Percentiles rank a stretch among this genome's conserved stretches.
Conservation (phyloP, 2,797 vertebrate genomes). For the Lagothrix lagotricha region DNA sequence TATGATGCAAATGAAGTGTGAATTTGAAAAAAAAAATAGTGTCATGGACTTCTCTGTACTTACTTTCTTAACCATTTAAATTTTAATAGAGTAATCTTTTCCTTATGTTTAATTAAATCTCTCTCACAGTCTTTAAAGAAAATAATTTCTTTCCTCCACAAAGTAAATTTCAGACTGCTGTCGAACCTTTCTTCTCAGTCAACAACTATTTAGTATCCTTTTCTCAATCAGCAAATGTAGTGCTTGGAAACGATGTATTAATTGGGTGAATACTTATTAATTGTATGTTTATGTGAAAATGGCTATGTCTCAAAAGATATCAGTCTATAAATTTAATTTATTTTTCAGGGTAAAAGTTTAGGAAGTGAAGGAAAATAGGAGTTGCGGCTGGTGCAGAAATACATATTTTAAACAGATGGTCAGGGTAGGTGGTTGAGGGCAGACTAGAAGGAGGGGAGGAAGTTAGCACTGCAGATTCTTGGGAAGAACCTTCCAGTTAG, state of each 20-base stretch:
- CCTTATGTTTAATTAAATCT: background rate
- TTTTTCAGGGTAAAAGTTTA: background rate
- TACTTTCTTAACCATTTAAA: background rate
- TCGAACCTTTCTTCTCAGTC: background rate
- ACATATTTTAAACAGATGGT: background rate
- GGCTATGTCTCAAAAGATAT: background rate
- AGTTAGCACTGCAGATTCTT: background rate
- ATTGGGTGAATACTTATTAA: background rate
- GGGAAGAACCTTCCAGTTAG: background rate
- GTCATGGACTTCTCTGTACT: background rate
- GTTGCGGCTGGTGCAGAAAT: background rate
- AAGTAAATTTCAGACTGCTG: background rate
- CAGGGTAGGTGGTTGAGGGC: background rate
- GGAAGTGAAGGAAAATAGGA: background rate
- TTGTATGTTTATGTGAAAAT: background rate
- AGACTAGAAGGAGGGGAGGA: background rate
- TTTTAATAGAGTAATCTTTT: slow-evolving; percentile 6
- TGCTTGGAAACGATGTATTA: background rate
- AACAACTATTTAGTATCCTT: background rate
- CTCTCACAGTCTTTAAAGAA: background rate
- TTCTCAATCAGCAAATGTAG: background rate
- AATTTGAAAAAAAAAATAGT: background rate
- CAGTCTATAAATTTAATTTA: background rate
- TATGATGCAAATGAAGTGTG: slow-evolving; percentile 11
- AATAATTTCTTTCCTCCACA: background rate